Base-by-base conservation (phyloP, 1,140 invertebrate species). In the Popillia japonica region DNA sequence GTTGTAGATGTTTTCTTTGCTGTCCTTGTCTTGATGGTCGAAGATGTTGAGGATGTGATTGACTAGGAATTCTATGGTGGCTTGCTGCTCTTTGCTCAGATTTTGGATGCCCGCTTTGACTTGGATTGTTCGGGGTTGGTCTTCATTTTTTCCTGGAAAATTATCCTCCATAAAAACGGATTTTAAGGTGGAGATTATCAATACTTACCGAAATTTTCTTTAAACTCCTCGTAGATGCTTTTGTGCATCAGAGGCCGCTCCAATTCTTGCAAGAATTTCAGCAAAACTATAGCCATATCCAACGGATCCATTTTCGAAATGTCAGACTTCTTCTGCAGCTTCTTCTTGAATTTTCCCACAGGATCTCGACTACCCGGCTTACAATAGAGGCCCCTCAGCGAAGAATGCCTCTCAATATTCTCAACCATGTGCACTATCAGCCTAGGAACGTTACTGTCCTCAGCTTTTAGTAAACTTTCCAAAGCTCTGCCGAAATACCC, bases 211-310 rank as follows among this genome's bases (percentile, higher is more conserved):
- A 17, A 41, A 74, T 41, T 74, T 20, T 74, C 72, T 40, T 44
- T 41, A 48, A 48, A 76, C 23, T 76, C 41, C n/a, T 48, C 23
- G 27, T 42, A 76, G 2, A 76, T 76, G 6, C 3, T 20, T 14
- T 7, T 22, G n/a, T n/a, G 42, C 6, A 76, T 10, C 27, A 76
- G 23, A 48, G 41, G 23, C 10, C 41, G 22, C 9, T 76, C 41
- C 44, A 76, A 55, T 11, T 76, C 75, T 55, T 76, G 40, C 22
- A 76, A 10, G 40, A 76, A 48, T 17, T 10, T 55, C 23, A 76
- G 9, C n/a, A 76, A 55, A 8, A 11, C 23, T 6, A 55, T 11
- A 22, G 75, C 42, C 10, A 76, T 10, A n/a, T 76, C 75, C 14
- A 48, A n/a, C 2, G 75, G 41, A 27, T 44, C 75, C 22, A 76